Evolutionary conservation across 2,888 invertebrate species (phyloP).

Genomic region (Boloria selene): DNA sequence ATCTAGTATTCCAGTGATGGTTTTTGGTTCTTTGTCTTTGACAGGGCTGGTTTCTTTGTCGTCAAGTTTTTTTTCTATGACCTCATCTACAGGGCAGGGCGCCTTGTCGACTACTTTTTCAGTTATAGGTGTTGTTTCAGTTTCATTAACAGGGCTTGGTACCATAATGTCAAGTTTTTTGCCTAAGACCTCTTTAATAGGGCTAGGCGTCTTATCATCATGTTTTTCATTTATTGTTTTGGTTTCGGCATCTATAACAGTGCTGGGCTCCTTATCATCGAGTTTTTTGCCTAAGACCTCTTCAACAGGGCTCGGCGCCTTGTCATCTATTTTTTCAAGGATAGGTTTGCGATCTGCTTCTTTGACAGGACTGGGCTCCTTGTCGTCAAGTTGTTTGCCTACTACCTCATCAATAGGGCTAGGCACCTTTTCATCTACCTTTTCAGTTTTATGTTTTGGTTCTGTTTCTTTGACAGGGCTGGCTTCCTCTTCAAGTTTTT

Average conservation of each 20-base stretch:
- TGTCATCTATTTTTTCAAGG: too few relatives aligned
- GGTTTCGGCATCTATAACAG: slow-evolving; percentile 6
- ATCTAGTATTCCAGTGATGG: neutral
- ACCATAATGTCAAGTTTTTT: slow-evolving; percentile 1
- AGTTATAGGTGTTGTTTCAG: too few relatives aligned
- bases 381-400: slow-evolving; percentile 26
- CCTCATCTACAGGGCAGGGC: slow-evolving; percentile 15
- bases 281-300: slow-evolving; percentile 16
- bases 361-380: slow-evolving; percentile 29
- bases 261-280: slow-evolving; percentile 35
- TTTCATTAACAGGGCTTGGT: neutral
- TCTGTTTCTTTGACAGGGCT: slow-evolving; percentile 16
- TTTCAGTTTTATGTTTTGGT: neutral
- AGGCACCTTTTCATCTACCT: neutral
- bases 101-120: too few relatives aligned
- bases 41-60: neutral
- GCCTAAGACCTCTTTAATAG: neutral
- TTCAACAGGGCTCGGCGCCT: too few relatives aligned
- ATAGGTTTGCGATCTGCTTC: slow-evolving; percentile 2
- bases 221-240: neutral
- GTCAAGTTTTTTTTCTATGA: too few relatives aligned
- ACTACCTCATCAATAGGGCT: neutral
- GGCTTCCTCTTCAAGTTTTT: neutral
- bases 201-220: slow-evolving; percentile 26
- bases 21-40: neutral